These are phyloP conservation scores for Anoplophora glabripennis DNA, from an alignment of 1,140 invertebrate genomes.

Conservation along the genomic window DNA sequence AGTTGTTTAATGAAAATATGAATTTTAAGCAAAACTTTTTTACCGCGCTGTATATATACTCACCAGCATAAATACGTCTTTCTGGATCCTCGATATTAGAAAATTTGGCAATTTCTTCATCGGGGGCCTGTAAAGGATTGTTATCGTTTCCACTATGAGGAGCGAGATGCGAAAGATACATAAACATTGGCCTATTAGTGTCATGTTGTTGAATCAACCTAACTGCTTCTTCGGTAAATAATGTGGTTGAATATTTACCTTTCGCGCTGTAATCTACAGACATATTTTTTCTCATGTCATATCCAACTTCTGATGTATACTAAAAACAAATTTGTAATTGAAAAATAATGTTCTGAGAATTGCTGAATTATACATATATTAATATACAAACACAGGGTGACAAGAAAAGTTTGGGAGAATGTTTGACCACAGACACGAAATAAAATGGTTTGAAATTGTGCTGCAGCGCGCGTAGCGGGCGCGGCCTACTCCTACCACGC, in stretches of 20 bases:
- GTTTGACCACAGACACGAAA: no score
- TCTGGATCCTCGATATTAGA: slow-evolving; percentile 70
- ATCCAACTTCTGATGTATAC: slow-evolving; percentile 52
- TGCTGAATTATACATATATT: no score
- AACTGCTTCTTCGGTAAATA: slow-evolving; percentile 76
- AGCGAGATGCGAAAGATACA: slow-evolving; percentile 82
- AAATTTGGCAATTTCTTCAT: slow-evolving; percentile 73
- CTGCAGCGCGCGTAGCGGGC: no score
- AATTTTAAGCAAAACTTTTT: no score
- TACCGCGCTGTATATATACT: no score
- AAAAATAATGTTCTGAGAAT: no score
- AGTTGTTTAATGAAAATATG: no score
- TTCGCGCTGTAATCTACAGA: slow-evolving; percentile 55
- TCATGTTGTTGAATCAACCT: slow-evolving; percentile 68
- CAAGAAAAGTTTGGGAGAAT: no score
- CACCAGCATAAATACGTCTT: slow-evolving; percentile 68
- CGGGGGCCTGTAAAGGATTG: slow-evolving; percentile 76
- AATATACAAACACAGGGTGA: no score
- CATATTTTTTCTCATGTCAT: slow-evolving; percentile 68
- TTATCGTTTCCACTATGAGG: slow-evolving; percentile 71
- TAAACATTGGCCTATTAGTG: slow-evolving; percentile 67
- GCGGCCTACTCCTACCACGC: no score
- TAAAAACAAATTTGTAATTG: slow-evolving; percentile 26
- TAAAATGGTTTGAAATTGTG: no score
- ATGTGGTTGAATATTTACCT: slow-evolving; percentile 74